Conservation (phyloP, 2,888 invertebrate species). For the Pseudococcus longispinus region DNA sequence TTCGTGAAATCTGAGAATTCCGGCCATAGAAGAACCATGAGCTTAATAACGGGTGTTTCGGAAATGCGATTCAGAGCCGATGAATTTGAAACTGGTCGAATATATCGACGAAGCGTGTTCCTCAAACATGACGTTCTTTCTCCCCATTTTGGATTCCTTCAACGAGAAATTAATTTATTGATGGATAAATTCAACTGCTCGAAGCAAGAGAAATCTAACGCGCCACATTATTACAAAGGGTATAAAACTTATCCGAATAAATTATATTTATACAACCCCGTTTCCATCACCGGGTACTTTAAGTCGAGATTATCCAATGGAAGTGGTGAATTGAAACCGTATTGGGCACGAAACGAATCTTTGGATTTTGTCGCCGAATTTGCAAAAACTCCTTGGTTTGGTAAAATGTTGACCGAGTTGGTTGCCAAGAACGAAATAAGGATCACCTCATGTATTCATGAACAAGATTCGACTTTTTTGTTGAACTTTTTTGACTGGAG, state of each 20-base stretch:
- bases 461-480: not conserved
- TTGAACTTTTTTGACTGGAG: not conserved
- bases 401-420: not conserved
- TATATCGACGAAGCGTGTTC: not conserved
- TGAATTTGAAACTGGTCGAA: not conserved
- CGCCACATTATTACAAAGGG: not conserved
- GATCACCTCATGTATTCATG: not conserved
- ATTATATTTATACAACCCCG: not conserved
- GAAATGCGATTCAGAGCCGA: not conserved
- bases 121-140: not conserved
- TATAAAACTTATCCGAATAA: not conserved
- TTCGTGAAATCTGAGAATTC: not conserved
- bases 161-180: not conserved
- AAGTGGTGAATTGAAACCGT: not conserved
- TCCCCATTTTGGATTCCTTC: not conserved
- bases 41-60: not conserved
- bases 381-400: not conserved
- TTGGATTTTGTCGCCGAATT: not conserved
- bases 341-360: not conserved
- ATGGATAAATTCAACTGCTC: not conserved
- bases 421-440: not conserved
- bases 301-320: not conserved
- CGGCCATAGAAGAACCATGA: not conserved
- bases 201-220: not conserved
- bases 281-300: not conserved